Evolutionary conservation across 2,888 invertebrate species (phyloP).

Genomic region (Invenusta paracnida): DNA sequence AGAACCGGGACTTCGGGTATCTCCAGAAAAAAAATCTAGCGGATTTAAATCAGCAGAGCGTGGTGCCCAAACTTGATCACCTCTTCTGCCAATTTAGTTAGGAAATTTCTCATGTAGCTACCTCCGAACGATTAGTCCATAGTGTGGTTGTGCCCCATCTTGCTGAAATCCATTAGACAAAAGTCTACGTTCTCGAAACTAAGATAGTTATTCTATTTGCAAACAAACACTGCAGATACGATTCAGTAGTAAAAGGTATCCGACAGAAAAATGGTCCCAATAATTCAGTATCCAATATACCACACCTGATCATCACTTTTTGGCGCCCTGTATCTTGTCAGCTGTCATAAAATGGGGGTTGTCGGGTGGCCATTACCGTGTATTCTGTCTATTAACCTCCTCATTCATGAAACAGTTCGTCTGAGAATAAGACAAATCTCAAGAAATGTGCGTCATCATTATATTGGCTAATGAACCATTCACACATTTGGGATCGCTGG

Average conservation of each 20-base stretch:
- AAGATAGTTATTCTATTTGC: neutral
- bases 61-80: neutral
- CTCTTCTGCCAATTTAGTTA: neutral
- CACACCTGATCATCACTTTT: neutral
- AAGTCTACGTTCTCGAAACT: neutral
- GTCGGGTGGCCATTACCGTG: neutral
- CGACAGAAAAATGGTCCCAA: neutral
- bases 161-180: neutral
- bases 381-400: neutral
- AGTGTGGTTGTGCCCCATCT: neutral
- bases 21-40: neutral
- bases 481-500: too few species aligned
- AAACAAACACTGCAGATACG: neutral
- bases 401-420: too few species aligned
- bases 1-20: neutral
- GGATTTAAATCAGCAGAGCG: neutral
- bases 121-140: neutral
- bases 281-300: neutral
- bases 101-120: neutral
- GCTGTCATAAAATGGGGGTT: neutral
- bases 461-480: too few species aligned
- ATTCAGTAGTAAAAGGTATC: neutral
- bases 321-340: neutral
- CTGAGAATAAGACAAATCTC: too few species aligned
- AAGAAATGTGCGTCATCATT: too few species aligned